These are phyloP conservation scores for Eupeodes latifasciatus DNA, from an alignment of 2,888 invertebrate species.

Conservation along the genomic window DNA sequence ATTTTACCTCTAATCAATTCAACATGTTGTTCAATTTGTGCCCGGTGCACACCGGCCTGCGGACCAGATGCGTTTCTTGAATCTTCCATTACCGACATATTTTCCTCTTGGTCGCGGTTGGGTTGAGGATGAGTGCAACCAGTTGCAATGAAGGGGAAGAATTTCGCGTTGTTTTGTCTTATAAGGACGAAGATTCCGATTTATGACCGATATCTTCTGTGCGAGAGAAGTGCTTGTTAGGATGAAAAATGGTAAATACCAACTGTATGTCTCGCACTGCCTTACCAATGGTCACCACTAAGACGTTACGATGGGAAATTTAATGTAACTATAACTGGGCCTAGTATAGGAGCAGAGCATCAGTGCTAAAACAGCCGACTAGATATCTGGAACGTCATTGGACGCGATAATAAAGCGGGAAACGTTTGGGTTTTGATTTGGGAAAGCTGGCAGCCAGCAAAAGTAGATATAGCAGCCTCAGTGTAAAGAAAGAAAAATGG, in stretches of 20 bases:
- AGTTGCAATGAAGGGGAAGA: neutral
- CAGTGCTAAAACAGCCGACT: constrained; percentile 9
- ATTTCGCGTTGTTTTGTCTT: constrained; percentile 8
- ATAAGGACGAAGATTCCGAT: constrained; percentile 36
- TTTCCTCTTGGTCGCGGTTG: neutral
- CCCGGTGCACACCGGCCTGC: neutral
- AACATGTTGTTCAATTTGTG: constrained; percentile 63
- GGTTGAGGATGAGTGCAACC: neutral
- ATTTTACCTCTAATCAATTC: constrained; percentile 62
- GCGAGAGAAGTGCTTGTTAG: constrained; percentile 33
- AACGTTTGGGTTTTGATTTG: constrained; percentile 63
- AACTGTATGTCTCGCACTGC: constrained; percentile 3
- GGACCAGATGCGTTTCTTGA: constrained; percentile 41
- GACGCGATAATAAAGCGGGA: constrained; percentile 65
- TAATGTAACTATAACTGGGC: constrained; percentile 9
- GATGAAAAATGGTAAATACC: constrained; percentile 66
- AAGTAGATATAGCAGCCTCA: too few species aligned
- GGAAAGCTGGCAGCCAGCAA: constrained; percentile 44
- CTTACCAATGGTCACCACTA: too few species aligned
- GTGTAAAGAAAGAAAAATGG: constrained; percentile 39
- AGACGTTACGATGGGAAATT: neutral
- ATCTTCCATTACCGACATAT: constrained; percentile 1
- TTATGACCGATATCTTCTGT: constrained; percentile 57
- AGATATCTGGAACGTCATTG: constrained; percentile 42
- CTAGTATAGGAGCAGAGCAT: neutral